Evolutionary conservation across 1,140 invertebrate genomes (phyloP), one percentile per base, ranked within the genome.

Genomic region (Cotesia typhae): DNA sequence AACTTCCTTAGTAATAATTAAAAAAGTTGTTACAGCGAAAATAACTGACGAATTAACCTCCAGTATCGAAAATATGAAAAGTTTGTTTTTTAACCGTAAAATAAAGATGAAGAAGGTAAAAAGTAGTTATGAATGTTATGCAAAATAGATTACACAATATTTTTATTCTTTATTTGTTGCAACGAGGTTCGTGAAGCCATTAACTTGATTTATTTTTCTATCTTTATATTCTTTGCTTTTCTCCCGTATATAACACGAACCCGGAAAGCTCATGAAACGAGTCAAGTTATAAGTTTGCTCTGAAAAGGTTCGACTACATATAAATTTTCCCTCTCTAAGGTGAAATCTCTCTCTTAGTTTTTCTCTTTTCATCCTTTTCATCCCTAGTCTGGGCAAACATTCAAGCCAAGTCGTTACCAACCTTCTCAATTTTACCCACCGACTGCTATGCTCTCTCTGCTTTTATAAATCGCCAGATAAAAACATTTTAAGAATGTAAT

Each of bases 301-400:
- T 59, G 59, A 36, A 51, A 68, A 72, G 53, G 57, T 37, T 65
- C 65, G 51, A 52, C 66, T 69, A 69, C 72, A 73, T 69, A 73
- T 73, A 69, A 73, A 73, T 10, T 47, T 73, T 64, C 55, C 69
- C 41, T 14, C 38, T n/a, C n/a, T 51, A 38, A 67, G 57, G 61
- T 72, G 47, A 52, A 72, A 66, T 67, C 70, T 60, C 28, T 67
- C 12, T 35, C 65, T 38, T 59, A 47, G 6, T 14, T 57, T 65
- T 51, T 67, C 63, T 67, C n/a, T 60, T 59, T 20, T 28, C 51
- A 57, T 70, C 17, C 41, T 52, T n/a, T 38, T 65, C 68, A 72
- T 75, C 52, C 71, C 14, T 61, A 59, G 76, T 80, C 80, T 81
- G 75, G 77, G 80, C 79, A 80, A 81, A 81, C 80, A 81, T 77